Percentiles rank a stretch among this genome's conserved stretches.
phyloP scores from a whole-genome alignment of 2,797 vertebrate species.

The Takifugu ocellatus region DNA sequence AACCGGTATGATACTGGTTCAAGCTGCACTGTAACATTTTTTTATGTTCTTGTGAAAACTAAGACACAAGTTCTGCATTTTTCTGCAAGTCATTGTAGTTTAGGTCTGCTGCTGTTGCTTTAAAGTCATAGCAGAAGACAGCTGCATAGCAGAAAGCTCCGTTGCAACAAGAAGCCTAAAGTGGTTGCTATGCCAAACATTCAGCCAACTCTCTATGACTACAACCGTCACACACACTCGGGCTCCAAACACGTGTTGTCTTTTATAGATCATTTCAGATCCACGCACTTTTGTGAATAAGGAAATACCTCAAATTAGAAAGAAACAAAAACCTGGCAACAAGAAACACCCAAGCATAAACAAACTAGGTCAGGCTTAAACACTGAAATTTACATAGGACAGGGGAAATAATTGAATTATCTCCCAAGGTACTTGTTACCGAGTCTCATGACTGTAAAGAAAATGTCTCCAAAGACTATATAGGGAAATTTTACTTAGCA shows the following conservation, averaged over 20 bases:
- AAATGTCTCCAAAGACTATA: neutral
- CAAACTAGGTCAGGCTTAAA: conserved; percentile 22
- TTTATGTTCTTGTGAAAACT: conserved; percentile 25
- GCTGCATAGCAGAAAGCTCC: conserved; percentile 47
- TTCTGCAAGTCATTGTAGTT: conserved; percentile 5
- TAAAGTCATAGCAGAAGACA: conserved; percentile 42
- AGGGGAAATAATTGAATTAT: conserved; percentile 1
- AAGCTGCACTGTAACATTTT: neutral
- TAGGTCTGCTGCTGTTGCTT: conserved; percentile 25
- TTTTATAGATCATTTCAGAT: neutral
- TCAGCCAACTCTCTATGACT: conserved; percentile 23
- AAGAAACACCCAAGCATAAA: neutral
- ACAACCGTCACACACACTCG: conserved; percentile 10
- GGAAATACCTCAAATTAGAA: neutral
- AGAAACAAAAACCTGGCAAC: neutral
- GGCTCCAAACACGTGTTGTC: neutral
- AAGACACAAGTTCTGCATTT: conserved; percentile 15
- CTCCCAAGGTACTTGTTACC: neutral
- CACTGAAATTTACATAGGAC: neutral
- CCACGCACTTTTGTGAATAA: neutral
- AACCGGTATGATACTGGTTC: conserved; percentile 6
- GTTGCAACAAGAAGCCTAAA: conserved; percentile 53
- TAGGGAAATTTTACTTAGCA: neutral
- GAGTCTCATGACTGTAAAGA: neutral
- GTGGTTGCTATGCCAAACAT: conserved; percentile 58